Evolutionary conservation across 92 coral and sea anemone species (phyloP), one percentile per base, ranked within the genome.

Genomic region (Phenganax subtilis): DNA sequence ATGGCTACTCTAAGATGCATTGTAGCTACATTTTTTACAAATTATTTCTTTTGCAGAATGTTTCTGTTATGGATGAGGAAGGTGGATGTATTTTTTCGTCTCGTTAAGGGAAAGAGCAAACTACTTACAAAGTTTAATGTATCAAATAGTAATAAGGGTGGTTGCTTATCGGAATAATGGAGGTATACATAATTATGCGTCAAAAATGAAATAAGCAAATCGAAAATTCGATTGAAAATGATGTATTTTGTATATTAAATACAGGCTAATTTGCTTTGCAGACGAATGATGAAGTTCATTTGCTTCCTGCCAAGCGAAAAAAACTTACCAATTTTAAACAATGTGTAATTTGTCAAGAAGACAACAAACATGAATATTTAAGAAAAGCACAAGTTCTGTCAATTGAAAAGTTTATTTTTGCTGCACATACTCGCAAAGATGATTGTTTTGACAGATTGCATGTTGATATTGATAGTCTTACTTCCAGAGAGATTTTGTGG

Each of bases 401-500:
- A 27, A 64, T 64, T 62, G 69, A 62, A 62, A 62, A 62, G 69
- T 62, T 62, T 25, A 62, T 62, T 15, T 62, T 6, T 62, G 69
- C 69, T 62, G 69, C 69, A 62, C 17, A 62, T 62, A 12, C 27
- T 62, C 69, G 69, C 31, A 62, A 64, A 64, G 71, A 64, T 64
- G 71, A 64, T 27, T 64, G 71, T 64, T 64, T 64, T 64, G 12
- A 64, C 27, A 62, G 69, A 62, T 25, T 62, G 69, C 25, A 62
- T n/a, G 27, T n/a, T n/a, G 69, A 62, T 62, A 62, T 62, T 62
- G 69, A 15, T n/a, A 62, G 27, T 62, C 69, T 62, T 62, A n/a
- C 69, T 62, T 62, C 71, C 47, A n/a, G 71, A 64, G 71, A 64
- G 71, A 64, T 64, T 17, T 64, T 64, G 44, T 64, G 71, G 71